These are phyloP conservation scores for Harpalus rufipes DNA, from an alignment of 2,888 invertebrate genomes.

Conservation along the genomic window DNA sequence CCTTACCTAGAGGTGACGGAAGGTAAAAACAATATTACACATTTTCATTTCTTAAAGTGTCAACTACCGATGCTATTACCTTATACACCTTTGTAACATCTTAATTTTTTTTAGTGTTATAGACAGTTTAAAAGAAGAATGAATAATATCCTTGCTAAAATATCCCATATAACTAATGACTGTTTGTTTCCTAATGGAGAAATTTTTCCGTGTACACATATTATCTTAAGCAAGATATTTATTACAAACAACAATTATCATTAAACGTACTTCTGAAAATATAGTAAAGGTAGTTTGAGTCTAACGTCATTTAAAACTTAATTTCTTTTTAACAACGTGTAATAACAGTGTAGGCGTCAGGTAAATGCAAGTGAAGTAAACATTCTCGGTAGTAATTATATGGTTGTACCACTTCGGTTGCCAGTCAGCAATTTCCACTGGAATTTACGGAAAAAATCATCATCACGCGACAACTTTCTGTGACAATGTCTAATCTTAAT, in stretches of 20 bases:
- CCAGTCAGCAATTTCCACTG: conserved; percentile 5
- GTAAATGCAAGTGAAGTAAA: conserved; percentile 54
- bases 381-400: conserved; percentile 53
- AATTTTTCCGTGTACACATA: background rate
- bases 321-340: conserved; percentile 64
- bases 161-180: background rate
- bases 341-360: conserved; percentile 63
- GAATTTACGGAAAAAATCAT: conserved; percentile 25
- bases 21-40: no score
- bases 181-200: background rate
- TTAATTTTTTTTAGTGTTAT: no score
- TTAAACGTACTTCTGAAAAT: conserved; percentile 44
- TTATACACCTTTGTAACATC: no score
- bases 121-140: background rate
- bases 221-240: conserved; percentile 13
- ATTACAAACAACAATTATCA: conserved; percentile 36
- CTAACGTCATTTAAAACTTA: conserved; percentile 56
- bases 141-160: background rate
- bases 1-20: no score
- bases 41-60: no score
- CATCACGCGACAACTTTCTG: conserved; percentile 42
- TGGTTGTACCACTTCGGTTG: conserved; percentile 26
- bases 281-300: conserved; percentile 33
- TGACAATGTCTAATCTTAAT: conserved; percentile 44
- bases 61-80: no score